These are phyloP conservation scores for Scaptomyza montana DNA, from an alignment of 1,140 invertebrate species.

Conservation along the genomic window DNA sequence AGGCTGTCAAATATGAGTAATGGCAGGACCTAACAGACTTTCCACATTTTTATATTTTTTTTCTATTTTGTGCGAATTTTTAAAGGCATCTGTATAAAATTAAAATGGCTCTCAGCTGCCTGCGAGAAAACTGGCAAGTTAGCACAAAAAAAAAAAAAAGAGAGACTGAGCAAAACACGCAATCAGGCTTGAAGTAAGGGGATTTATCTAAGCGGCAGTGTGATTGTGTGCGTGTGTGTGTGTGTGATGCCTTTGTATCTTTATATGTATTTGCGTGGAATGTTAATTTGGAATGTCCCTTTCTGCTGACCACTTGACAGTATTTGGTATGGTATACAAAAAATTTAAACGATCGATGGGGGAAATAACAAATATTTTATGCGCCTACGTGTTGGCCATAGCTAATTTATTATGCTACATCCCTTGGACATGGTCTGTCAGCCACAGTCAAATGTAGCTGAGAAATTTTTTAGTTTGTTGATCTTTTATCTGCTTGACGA, in stretches of 20 bases:
- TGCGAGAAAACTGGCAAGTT: constrained; percentile 66
- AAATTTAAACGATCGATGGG: constrained; percentile 45
- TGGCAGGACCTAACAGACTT: constrained; percentile 31
- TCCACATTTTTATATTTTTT: constrained; percentile 20
- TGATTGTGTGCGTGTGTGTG: constrained; percentile 10
- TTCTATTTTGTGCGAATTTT: constrained; percentile 18
- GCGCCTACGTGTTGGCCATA: constrained; percentile 70
- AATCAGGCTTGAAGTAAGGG: constrained; percentile 53
- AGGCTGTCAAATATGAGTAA: constrained; percentile 77
- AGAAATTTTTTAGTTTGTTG: constrained; percentile 46
- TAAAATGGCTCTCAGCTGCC: constrained; percentile 64
- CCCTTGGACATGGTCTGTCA: neutral
- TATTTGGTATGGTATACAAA: constrained; percentile 31
- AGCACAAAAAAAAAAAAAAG: constrained; percentile 56
- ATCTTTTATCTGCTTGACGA: constrained; percentile 46
- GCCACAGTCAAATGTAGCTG: constrained; percentile 45
- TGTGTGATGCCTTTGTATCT: constrained; percentile 33
- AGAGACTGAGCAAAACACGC: constrained; percentile 44
- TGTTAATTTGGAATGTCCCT: constrained; percentile 63
- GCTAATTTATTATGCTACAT: constrained; percentile 70
- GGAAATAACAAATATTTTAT: constrained; percentile 61
- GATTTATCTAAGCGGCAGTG: neutral
- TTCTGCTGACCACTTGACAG: constrained; percentile 69
- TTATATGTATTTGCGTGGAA: constrained; percentile 31
- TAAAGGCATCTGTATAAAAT: constrained; percentile 74